Conservation (phyloP, 2,797 vertebrate species). For the Cygnus olor region DNA sequence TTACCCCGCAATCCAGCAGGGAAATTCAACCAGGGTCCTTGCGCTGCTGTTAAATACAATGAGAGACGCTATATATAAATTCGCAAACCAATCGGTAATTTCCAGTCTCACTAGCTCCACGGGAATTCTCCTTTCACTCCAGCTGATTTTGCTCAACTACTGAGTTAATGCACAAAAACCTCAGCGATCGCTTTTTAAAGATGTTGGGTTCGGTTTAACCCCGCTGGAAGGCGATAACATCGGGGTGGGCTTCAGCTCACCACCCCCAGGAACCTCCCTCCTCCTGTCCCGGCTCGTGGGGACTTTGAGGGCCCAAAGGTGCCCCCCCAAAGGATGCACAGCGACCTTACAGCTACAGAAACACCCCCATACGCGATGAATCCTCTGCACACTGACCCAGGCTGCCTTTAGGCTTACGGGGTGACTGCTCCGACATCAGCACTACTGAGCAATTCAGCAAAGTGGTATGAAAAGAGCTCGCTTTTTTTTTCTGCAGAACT, state of each 20-base stretch:
- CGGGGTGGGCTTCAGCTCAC: not conserved
- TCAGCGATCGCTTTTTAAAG: not conserved
- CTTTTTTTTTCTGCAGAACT: not conserved
- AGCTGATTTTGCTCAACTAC: conserved; percentile 23
- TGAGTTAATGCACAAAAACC: conserved; percentile 34
- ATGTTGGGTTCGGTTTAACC: conserved; percentile 15
- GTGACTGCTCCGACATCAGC: not conserved
- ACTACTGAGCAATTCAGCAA: not conserved
- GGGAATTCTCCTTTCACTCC: conserved; percentile 45
- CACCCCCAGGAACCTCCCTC: not conserved
- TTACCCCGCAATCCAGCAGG: not conserved
- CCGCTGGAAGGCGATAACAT: not conserved
- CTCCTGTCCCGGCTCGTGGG: rapidly evolving
- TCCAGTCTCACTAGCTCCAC: conserved; percentile 55
- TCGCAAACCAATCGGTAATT: conserved; percentile 43
- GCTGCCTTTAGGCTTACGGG: not conserved
- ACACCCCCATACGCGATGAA: not conserved
- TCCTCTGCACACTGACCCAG: not conserved
- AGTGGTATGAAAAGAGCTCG: not conserved
- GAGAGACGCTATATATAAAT: conserved; percentile 47
- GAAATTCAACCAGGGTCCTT: conserved; percentile 27
- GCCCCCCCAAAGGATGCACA: not conserved
- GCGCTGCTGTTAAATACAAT: conserved; percentile 22
- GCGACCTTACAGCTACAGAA: not conserved
- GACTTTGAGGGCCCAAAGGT: not conserved